Evolutionary conservation across 2,113 vertebrate species (phyloP).

Genomic region (Varanus salvator): DNA sequence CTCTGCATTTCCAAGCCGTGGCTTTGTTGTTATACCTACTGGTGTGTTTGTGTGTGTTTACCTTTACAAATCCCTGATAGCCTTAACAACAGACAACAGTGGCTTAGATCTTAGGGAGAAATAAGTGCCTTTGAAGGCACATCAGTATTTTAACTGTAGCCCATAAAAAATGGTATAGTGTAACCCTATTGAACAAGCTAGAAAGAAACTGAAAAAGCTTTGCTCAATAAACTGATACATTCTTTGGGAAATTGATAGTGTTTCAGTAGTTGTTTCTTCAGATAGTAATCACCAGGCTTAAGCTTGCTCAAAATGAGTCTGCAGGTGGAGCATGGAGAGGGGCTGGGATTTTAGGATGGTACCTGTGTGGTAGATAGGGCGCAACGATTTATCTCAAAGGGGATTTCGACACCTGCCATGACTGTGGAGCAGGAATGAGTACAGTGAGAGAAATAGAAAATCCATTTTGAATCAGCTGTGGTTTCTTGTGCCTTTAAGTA

Average conservation of each 20-base stretch:
- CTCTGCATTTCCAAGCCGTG: too few relatives aligned
- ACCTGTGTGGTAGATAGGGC: constrained; percentile 28
- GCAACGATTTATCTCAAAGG: constrained; percentile 45
- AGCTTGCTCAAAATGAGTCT: constrained; percentile 52
- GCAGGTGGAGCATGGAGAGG: neutral
- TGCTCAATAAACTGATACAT: constrained; percentile 52
- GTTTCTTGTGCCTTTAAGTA: constrained; percentile 40
- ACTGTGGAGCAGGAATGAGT: fast-evolving
- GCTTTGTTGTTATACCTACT: neutral
- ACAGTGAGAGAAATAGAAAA: neutral
- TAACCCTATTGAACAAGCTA: constrained; percentile 57
- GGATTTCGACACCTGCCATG: constrained; percentile 46
- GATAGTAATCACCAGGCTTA: constrained; percentile 48
- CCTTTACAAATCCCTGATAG: neutral
- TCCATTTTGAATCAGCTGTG: constrained; percentile 24
- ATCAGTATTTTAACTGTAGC: constrained; percentile 40
- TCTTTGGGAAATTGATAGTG: constrained; percentile 67
- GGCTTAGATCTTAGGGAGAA: constrained; percentile 25
- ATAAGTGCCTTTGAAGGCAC: neutral
- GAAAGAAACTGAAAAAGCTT: constrained; percentile 36
- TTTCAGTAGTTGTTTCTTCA: constrained; percentile 63
- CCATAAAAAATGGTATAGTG: neutral
- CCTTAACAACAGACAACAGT: constrained; percentile 16
- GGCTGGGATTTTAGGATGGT: constrained; percentile 21
- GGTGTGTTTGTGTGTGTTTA: neutral